These are phyloP conservation scores for Gnathonemus echidnorhynchus DNA, from an alignment of 2,113 vertebrate species.

Conservation along the genomic window DNA sequence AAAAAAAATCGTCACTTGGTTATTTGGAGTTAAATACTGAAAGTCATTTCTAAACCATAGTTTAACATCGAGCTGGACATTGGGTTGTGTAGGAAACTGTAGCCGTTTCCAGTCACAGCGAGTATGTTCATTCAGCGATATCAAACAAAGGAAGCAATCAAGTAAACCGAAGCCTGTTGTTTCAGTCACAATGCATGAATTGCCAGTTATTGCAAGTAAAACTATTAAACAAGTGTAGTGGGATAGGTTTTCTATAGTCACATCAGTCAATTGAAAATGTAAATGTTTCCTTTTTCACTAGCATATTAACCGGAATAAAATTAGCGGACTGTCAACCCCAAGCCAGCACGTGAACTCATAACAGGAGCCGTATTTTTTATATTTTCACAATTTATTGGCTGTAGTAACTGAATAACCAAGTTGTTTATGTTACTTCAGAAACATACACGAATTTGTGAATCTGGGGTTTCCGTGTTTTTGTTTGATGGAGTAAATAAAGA, in stretches of 20 bases:
- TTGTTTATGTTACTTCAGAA: too few species aligned
- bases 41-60: background rate
- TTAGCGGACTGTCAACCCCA: background rate
- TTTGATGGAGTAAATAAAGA: background rate
- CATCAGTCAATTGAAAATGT: background rate
- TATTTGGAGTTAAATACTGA: background rate
- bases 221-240: background rate
- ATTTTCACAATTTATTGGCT: too few species aligned
- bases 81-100: background rate
- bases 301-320: background rate
- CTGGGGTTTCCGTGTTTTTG: background rate
- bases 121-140: background rate
- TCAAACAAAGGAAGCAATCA: background rate
- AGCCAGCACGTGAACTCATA: too few species aligned
- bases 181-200: background rate
- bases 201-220: background rate
- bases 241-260: background rate
- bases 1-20: background rate
- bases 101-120: background rate
- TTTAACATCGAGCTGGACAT: background rate
- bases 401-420: too few species aligned
- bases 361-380: too few species aligned
- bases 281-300: background rate
- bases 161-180: background rate
- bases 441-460: too few species aligned